These are phyloP conservation scores for Mixornis gularis DNA, from an alignment of 2,113 vertebrate genomes.

Conservation along the genomic window DNA sequence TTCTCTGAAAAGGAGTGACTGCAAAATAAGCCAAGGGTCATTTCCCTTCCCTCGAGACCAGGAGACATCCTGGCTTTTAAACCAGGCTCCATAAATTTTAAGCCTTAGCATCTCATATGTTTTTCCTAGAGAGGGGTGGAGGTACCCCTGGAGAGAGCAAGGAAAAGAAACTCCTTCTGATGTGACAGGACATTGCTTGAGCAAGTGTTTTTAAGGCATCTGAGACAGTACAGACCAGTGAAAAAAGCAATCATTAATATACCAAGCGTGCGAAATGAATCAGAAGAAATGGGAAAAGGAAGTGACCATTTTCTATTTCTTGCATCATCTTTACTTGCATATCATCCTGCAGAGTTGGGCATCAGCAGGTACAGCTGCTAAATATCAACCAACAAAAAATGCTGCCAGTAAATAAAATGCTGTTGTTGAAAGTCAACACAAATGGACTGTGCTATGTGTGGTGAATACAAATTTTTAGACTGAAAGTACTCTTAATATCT, in stretches of 20 bases:
- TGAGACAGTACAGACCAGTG: background rate
- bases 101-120: background rate
- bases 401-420: background rate
- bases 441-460: background rate
- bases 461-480: background rate
- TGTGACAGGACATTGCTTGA: background rate
- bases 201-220: background rate
- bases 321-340: background rate
- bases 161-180: background rate
- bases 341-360: background rate
- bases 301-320: background rate
- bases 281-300: background rate
- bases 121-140: background rate
- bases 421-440: background rate
- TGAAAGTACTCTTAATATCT: background rate
- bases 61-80: conserved; percentile 36
- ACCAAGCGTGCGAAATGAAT: background rate
- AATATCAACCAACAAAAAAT: background rate
- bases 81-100: conserved; percentile 20
- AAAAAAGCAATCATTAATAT: background rate
- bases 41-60: conserved; percentile 47
- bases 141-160: background rate
- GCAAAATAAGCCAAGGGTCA: conserved; percentile 51
- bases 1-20: conserved; percentile 45
- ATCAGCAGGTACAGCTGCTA: background rate